Evolutionary conservation across 2,797 vertebrate species (phyloP), one percentile per base, ranked within the genome.

Genomic region (Eremophila alpestris): DNA sequence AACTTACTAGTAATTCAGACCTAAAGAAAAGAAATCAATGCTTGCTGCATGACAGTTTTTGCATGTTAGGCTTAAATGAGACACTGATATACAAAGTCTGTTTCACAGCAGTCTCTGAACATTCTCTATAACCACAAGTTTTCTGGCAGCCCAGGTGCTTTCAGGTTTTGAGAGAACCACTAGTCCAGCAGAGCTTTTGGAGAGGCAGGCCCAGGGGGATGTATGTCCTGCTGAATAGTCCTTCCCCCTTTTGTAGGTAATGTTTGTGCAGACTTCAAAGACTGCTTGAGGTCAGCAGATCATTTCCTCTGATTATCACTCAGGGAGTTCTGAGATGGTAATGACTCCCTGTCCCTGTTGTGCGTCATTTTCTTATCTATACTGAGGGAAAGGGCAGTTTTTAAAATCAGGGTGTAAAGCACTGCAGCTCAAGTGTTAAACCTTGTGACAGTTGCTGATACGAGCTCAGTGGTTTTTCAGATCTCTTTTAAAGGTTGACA

Each of bases 221-320:
- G 1, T 23, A 19, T 14, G 19, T 74, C 29, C 13, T 38, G 40
- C 43, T 56, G 52, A 88, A n/a, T 58, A 71, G 73, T 48, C 36
- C 23, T 46, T 91, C 38, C 24, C 9, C 86, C 27, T 77, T 83
- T 58, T 69, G 45, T 59, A 30, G 3, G 1, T 79, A 11, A 8
- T 69, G 54, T 46, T 83, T 46, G 22, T 89, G 60, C 54, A 71
- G 60, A 92, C 92, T 94, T 93, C 78, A 85, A 87, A 94, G 92
- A 16, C 40, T 74, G 45, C 49, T 70, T 81, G 64, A 87, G 65
- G 78, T 89, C 83, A 91, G 40, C 71, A 95, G 67, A 93, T 94
- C 2, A 78, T 80, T 90, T 94, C 75, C 51, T 90, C 56, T 84
- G 54, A 87, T 91, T 86, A 65, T 81, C 80, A 86, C 81, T 40